These are phyloP conservation scores for Oligia latruncula DNA, from an alignment of 2,888 invertebrate species.

Conservation along the genomic window DNA sequence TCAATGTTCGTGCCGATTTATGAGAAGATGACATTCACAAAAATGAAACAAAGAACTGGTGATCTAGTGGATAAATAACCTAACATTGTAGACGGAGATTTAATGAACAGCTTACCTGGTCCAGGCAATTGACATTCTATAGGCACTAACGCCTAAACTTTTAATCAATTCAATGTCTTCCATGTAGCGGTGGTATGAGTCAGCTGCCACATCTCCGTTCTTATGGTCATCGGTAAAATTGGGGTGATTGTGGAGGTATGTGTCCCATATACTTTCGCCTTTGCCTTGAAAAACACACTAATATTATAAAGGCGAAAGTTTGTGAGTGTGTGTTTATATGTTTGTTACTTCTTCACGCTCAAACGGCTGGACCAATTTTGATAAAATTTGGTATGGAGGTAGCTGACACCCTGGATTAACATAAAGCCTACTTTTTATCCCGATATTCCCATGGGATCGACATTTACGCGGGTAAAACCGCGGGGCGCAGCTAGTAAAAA, in stretches of 20 bases:
- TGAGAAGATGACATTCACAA: background rate
- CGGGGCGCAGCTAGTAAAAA: background rate
- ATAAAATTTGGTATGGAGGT: no score
- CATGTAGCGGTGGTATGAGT: constrained; percentile 92
- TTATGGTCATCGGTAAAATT: constrained; percentile 87
- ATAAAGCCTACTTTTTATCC: no score
- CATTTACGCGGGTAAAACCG: no score
- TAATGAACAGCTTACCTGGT: constrained; percentile 7
- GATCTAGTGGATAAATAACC: background rate
- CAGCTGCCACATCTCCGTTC: constrained; percentile 92
- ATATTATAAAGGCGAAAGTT: no score
- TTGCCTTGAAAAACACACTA: constrained; percentile 84
- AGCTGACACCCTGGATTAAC: no score
- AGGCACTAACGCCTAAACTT: constrained; percentile 65
- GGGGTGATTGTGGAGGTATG: constrained; percentile 87
- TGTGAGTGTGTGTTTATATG: no score
- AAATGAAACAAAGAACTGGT: background rate
- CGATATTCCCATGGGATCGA: no score
- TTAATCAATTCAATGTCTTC: constrained; percentile 91
- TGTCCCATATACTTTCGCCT: constrained; percentile 92
- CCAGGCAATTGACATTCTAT: constrained; percentile 29
- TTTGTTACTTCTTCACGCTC: no score
- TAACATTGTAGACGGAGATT: background rate
- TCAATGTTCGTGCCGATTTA: background rate
- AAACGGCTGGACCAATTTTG: no score